A percentile compares a stretch with the other conserved stretches of the same genome.
These are phyloP conservation scores for Parthenolecanium corni DNA, from an alignment of 2,888 invertebrate species.

Conservation along the genomic window DNA sequence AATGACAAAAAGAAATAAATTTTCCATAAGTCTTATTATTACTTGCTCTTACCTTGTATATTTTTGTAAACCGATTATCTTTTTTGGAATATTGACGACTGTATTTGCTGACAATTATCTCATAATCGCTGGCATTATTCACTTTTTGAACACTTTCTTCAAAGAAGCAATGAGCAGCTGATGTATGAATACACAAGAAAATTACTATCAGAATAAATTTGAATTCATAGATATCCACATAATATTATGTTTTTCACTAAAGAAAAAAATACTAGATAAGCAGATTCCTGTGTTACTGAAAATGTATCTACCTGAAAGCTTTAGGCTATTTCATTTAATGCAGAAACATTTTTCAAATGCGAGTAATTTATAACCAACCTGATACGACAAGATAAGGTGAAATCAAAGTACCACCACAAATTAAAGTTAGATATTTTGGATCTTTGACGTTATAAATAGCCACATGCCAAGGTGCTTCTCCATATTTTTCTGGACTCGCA, in stretches of 20 bases:
- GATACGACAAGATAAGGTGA: conserved; percentile 23
- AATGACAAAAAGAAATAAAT: too few relatives aligned
- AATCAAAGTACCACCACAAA: conserved; percentile 29
- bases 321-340: too few relatives aligned
- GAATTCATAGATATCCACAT: too few relatives aligned
- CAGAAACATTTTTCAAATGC: too few relatives aligned
- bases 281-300: too few relatives aligned
- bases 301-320: too few relatives aligned
- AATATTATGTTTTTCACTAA: too few relatives aligned
- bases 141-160: not conserved
- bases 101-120: not conserved
- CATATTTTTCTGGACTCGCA: conserved; percentile 35
- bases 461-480: conserved; percentile 35
- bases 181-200: too few relatives aligned
- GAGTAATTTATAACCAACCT: too few relatives aligned
- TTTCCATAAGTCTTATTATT: too few relatives aligned
- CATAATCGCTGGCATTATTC: not conserved
- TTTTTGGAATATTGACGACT: not conserved
- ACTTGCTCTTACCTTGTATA: not conserved
- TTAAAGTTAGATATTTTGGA: not conserved
- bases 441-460: conserved; percentile 21
- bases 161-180: not conserved
- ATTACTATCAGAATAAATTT: too few relatives aligned
- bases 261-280: too few relatives aligned
- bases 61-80: not conserved